Evolutionary conservation across 2,888 invertebrate species (phyloP), one percentile per base, ranked within the genome.

Genomic region (Syrphus vitripennis): DNA sequence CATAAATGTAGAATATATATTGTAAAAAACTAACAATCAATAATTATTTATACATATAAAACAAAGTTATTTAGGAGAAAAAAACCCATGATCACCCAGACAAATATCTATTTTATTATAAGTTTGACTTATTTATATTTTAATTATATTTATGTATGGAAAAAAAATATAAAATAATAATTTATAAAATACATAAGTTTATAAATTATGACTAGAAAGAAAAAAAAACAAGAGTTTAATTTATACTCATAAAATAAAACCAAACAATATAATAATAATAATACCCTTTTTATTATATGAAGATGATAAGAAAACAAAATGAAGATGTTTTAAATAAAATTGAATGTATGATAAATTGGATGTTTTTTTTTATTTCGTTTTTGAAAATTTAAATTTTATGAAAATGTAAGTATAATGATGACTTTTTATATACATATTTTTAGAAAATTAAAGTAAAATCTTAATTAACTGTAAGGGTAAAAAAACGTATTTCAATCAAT

Each of bases 291-390:
- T 57, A 69, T 75, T 74, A 50, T 42, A 42, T 69, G 57, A 40
- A 31, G 5, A 37, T 59, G 19, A 59, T 34, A 59, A 34, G 19
- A 70, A 34, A 19, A 80, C 19, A 34, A 63, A 67, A 34, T 42
- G 45, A 80, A 67, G 59, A 45, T 65, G 75, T 76, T 84, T 84
- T 50, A 76, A 83, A 84, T 84, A 84, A 76, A 84, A 80, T 55
- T 84, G 76, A 57, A 76, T 84, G 75, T 84, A 80, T 76, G 67
- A 55, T 45, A 57, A 45, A n/a, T 10, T 40, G n/a, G 4, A n/a
- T 16, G 6, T 14, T 24, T 48, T 70, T 65, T 83, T 65, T n/a
- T n/a, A 16, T 10, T 75, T 65, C 4, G 9, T 7, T 42, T 55
- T 26, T 55, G 9, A 31, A 55, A 9, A 19, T n/a, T n/a, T n/a